Evolutionary conservation across 2,797 vertebrate species (phyloP), one percentile per base, ranked within the genome.

Genomic region (Typhlichthys eigenmanni): DNA sequence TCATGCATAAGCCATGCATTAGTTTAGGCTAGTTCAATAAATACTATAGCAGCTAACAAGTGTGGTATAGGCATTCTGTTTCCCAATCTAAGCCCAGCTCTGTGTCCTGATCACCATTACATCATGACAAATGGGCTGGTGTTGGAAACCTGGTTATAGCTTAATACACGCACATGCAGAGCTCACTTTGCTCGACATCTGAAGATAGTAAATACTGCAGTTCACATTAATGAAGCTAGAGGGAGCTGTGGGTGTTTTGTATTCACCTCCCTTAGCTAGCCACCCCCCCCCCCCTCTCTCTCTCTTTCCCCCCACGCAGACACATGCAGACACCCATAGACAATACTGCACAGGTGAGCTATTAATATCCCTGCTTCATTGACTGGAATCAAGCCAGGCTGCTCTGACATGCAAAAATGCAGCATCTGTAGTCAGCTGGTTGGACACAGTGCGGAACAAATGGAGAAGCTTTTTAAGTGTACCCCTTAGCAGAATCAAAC

Each of bases 41-140:
- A 72, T 16, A 52, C 5, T 66, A 34, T 54, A 29, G 24, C 24
- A 29, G 24, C 19, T 16, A 19, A 75, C 49, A 50, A 53, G 58
- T 57, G 6, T 38, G 34, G 6, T 38, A 38, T 24, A 45, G 49
- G 29, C 19, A 76, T 78, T 82, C 70, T 71, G 59, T 34, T 62
- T 50, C 58, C 58, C 57, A 57, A 69, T 63, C 54, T 34, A 16
- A 14, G 38, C 5, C 47, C 10, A 54, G 51, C 45, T 78, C 54
- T 14, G 8, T 24, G 34, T 69, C 60, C 53, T 61, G 63, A 72
- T 69, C 62, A 57, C 69, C 54, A 43, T 60, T 60, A 53, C 81
- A 88, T 84, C 63, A 87, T 83, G 76, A 85, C 63, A 78, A 78
- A 89, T 82, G 82, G 79, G 74, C 58, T 51, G 13, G 53, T 43